A percentile compares a stretch with the other conserved stretches of the same genome.
These are phyloP conservation scores for Sus scrofa DNA, from an alignment of 2,113 vertebrate species.

Conservation along the genomic window T2T-Sscrofa CM000816.6:79731501-79732000, in stretches of 20 bases:
- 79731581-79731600: neutral
- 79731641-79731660: constrained; percentile 40
- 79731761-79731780: neutral
- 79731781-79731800: constrained; percentile 7
- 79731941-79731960: neutral
- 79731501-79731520: neutral
- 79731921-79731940: neutral
- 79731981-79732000: neutral
- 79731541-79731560: neutral
- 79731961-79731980: neutral
- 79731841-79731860: neutral
- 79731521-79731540: neutral
- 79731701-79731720: constrained; percentile 14
- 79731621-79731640: neutral
- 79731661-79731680: constrained; percentile 58
- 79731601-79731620: neutral
- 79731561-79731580: neutral
- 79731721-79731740: constrained; percentile 43
- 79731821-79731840: neutral
- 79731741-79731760: constrained; percentile 35
- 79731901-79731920: neutral
- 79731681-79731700: constrained; percentile 29
- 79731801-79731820: neutral
- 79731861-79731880: neutral
- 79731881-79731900: neutral